A percentile compares a stretch with the other conserved stretches of the same genome.
Conservation (phyloP, 1,140 invertebrate species). For the Anthonomus grandis region DNA sequence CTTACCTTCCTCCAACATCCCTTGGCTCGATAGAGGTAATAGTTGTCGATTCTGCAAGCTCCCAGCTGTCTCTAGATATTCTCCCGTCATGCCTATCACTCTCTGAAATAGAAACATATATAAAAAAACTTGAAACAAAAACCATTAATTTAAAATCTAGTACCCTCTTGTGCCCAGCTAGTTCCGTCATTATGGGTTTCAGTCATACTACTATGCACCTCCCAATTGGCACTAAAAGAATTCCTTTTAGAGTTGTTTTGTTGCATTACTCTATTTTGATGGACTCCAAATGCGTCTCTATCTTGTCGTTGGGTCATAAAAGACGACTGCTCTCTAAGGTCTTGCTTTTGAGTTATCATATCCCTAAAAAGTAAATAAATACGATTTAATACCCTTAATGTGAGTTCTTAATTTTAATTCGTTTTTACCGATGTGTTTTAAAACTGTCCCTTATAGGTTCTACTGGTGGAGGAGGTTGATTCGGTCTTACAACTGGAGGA, state of each 20-base stretch:
- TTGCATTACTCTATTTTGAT: constrained; percentile 56
- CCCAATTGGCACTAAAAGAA: constrained; percentile 64
- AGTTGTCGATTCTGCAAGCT: constrained; percentile 50
- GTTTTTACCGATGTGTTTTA: constrained; percentile 18
- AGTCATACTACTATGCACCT: constrained; percentile 58
- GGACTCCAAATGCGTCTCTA: constrained; percentile 63
- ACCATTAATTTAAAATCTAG: background rate
- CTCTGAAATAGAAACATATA: constrained; percentile 42
- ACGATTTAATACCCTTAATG: background rate
- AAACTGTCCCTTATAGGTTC: constrained; percentile 52
- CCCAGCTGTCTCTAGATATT: constrained; percentile 46
- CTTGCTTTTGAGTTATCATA: constrained; percentile 16
- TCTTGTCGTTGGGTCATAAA: constrained; percentile 56
- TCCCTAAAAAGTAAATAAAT: constrained; percentile 4
- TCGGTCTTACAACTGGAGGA: constrained; percentile 54
- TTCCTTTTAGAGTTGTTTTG: constrained; percentile 54
- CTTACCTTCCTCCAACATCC: constrained; percentile 51
- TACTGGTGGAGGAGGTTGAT: constrained; percentile 59
- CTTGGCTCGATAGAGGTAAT: constrained; percentile 50
- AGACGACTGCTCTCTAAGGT: constrained; percentile 26
- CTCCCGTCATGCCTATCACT: constrained; percentile 52
- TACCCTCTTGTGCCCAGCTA: constrained; percentile 51
- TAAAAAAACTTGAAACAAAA: background rate
- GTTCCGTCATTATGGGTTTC: constrained; percentile 45
- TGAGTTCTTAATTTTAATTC: background rate